Base-by-base conservation (phyloP, 2,113 vertebrate species). In the Dicerorhinus sumatrensis region DNA sequence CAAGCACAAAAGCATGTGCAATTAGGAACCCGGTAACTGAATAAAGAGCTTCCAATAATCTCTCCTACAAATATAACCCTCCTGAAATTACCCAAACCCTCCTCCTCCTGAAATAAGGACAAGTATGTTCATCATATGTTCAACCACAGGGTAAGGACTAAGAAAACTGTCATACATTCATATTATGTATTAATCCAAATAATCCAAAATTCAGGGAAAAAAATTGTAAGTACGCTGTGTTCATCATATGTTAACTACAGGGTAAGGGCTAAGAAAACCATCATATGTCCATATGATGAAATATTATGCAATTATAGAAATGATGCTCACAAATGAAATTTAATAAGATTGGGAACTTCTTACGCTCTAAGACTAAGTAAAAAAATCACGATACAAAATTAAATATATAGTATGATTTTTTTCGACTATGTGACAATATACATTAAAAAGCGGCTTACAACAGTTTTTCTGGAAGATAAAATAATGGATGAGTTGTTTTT, bases 311-410 rank as follows among this genome's bases (percentile, higher is more conserved):
- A 12, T 25, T 90, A 77, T 46, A 89, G 9, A 93, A 96, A 89
- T 92, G 36, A 93, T 80, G 39, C 16, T 92, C 18, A 42, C 31
- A 8, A 91, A 51, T 33, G 2, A 0, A 39, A 72, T 63, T 91
- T 67, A 67, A 46, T 75, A 87, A 96, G 63, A 75, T 21, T 73
- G 23, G 5, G 39, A 85, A 89, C 11, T 60, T 73, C 85, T 81
- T 63, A 63, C 54, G 33, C 70, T 89, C 75, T 39, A 25, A 96
- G 67, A 70, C 11, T 12, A 82, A 92, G 77, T 81, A 46, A 62
- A 92, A 83, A 85, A 67, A 89, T 77, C 4, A 60, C 16, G 9
- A 75, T 33, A 46, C 23, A 94, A 94, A 97, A 93, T 89, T 77
- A 96, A 95, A 27, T 54, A 84, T 39, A 33, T 25, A n/a, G 8